These are phyloP conservation scores for Parapristionchus giblindavisi DNA, from an alignment of 2,888 invertebrate species.

Conservation along the genomic window DNA sequence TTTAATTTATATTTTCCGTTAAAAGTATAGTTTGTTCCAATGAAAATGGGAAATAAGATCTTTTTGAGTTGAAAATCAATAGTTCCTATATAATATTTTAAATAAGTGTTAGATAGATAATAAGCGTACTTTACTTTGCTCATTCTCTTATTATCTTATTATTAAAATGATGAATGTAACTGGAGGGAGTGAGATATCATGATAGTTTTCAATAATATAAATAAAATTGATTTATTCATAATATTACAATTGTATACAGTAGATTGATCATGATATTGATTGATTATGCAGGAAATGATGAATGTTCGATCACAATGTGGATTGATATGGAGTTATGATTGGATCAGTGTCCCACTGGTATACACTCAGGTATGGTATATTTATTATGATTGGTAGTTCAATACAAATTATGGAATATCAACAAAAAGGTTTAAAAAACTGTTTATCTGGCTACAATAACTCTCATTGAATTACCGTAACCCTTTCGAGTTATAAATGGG, in stretches of 20 bases:
- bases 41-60: too few relatives aligned
- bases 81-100: too few relatives aligned
- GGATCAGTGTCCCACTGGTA: slow-evolving; percentile 71
- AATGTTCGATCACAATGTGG: slow-evolving; percentile 69
- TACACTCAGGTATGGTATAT: slow-evolving; percentile 69
- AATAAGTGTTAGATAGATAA: too few relatives aligned
- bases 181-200: not conserved
- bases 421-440: not conserved
- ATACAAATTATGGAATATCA: not conserved
- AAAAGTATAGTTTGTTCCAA: too few relatives aligned
- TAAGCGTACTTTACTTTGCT: too few relatives aligned
- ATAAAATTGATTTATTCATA: too few relatives aligned
- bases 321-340: slow-evolving; percentile 71
- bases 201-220: too few relatives aligned
- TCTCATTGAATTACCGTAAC: not conserved
- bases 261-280: not conserved
- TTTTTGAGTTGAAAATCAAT: too few relatives aligned
- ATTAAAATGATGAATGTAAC: not conserved
- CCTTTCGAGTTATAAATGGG: not conserved
- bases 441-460: not conserved
- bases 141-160: too few relatives aligned
- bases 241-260: not conserved
- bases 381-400: not conserved
- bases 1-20: too few relatives aligned
- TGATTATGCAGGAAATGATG: slow-evolving; percentile 48